Evolutionary conservation across 2,888 invertebrate species (phyloP).

Genomic region (Drosophila formosana): DNA sequence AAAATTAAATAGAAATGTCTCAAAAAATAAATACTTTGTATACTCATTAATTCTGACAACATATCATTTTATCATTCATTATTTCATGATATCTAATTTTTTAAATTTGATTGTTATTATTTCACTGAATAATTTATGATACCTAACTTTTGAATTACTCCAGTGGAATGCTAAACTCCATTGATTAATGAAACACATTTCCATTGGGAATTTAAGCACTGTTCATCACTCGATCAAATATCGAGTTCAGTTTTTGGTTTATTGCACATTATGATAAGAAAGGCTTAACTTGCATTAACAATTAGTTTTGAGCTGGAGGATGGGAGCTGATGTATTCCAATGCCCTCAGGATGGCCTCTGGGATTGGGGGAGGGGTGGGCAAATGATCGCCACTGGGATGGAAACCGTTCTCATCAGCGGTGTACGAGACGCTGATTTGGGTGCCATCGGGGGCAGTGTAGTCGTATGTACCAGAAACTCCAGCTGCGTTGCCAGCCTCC

Average conservation of each 20-base stretch:
- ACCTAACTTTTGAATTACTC: background rate
- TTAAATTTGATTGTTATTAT: no score
- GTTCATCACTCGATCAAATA: conserved; percentile 19
- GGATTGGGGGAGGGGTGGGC: conserved; percentile 86
- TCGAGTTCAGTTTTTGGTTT: conserved; percentile 43
- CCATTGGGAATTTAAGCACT: conserved; percentile 8
- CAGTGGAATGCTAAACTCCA: background rate
- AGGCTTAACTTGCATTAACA: background rate
- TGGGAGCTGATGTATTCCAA: conserved; percentile 86
- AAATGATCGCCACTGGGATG: conserved; percentile 84
- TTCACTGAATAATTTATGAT: background rate
- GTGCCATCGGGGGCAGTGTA: conserved; percentile 86
- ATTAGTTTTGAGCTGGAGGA: conserved; percentile 65
- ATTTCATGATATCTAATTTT: no score
- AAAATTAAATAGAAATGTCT: no score
- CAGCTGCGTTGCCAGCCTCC: conserved; percentile 86
- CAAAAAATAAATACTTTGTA: no score
- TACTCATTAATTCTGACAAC: no score
- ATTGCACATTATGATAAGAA: conserved; percentile 31
- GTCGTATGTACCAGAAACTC: conserved; percentile 85
- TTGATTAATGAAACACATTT: background rate
- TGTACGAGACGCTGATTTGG: conserved; percentile 84
- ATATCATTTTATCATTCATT: no score
- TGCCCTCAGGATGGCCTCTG: conserved; percentile 85
- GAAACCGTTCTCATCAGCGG: conserved; percentile 87